Base-by-base conservation (phyloP, 2,113 vertebrate species). In the Rhabdornis inornatus region DNA sequence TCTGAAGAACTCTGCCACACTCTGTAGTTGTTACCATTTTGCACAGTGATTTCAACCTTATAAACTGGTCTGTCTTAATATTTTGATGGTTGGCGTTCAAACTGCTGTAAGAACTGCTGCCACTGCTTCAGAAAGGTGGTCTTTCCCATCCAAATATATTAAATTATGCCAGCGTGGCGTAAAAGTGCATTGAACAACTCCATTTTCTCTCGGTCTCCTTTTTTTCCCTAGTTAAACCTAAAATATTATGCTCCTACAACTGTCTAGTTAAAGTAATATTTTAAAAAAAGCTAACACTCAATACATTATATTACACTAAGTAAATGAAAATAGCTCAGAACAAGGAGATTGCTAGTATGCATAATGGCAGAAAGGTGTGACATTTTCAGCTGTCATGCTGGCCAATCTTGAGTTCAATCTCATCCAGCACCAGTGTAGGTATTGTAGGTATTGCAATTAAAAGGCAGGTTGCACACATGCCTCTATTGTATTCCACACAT, bases 341-440 rank as follows among this genome's bases (percentile, higher is more conserved):
- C 56, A 86, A 91, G 93, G 89, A 66, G 59, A 90, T 78, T 56
- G 37, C 23, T 33, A 24, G 49, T 15, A 45, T 79, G 60, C 44
- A 53, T 33, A 70, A 78, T 16, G 20, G 68, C 60, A 94, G 91
- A 83, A 90, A 85, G 77, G 64, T 33, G 27, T 93, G 93, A 84
- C 90, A 95, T 96, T 95, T 90, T 93, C 85, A 93, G 60, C 76
- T 94, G 93, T 83, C 94, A 80, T 15, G 42, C 68, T 56, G 82
- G 52, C 79, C 93, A 94, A 44, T 90, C 93, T 94, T 80, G 68
- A 92, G 35, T 63, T 88, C 79, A 88, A 90, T 90, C 83, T 89
- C 64, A 71, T 50, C 33, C 77, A 94, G 40, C n/a, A 42, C 49
- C 68, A 76, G 64, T 49, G 83, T 65, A 15, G 80, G 70, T 71